Evolutionary conservation across 2,888 invertebrate species (phyloP), one percentile per base, ranked within the genome.

Genomic region (Smittia sp.): DNA sequence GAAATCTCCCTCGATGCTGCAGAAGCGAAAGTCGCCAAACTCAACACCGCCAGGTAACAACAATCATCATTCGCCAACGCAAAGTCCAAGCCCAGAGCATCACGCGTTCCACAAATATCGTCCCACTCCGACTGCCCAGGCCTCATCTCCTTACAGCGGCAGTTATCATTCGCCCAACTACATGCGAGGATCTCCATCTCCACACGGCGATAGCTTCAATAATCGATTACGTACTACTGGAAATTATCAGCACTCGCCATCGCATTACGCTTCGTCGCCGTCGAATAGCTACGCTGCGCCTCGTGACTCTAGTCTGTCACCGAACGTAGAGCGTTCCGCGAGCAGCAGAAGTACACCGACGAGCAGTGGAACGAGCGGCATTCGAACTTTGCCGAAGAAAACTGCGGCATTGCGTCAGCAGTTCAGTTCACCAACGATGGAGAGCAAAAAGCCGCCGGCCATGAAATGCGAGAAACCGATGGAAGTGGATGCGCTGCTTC

Each of bases 381-480:
- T 74, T 77, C 79, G 82, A 76, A 81, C 82, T 76, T 81, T 82
- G 78, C 82, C 82, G 78, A 82, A 81, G 78, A 81, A 81, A 80
- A 81, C 83, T 81, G 81, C 80, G 76, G 81, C 82, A 75, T 80
- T 83, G 67, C 81, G 81, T 75, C 81, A 83, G 74, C 82, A 83
- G 78, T 84, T 83, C 76, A 83, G 84, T 54, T 82, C 84, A 7
- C 79, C 79, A 74, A 77, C 81, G 75, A 66, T 39, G 81, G 82
- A 73, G 81, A 81, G 74, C 78, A 80, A 79, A 3, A 72, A 72
- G 38, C 15, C n/a, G 18, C 18, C 41, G 3, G 27, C 24, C n/a
- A 62, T 70, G 18, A 70, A 70, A 27, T 15, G n/a, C 27, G 69
- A 70, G 6, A 73, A 68, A 27, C 62, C 73, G 66, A 73, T 74